Percentiles rank a stretch among this genome's conserved stretches.
Conservation (phyloP, 2,888 invertebrate species). For the Drosophila vallismaia region DNA sequence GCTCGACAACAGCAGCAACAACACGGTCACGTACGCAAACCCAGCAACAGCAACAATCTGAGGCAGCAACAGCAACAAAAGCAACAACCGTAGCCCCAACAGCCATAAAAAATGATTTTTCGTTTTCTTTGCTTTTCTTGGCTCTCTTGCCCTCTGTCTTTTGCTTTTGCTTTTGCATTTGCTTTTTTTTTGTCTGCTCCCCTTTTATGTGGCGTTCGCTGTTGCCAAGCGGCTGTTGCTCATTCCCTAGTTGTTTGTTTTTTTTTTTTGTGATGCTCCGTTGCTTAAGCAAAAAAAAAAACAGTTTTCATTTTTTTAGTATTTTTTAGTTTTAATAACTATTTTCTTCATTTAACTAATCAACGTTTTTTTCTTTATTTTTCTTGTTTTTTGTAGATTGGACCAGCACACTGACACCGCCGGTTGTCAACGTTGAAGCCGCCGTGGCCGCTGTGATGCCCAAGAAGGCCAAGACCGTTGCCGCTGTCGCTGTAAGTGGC, state of each 20-base stretch:
- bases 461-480: slow-evolving; percentile 53
- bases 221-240: slow-evolving; percentile 69
- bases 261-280: slow-evolving; percentile 4
- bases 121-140: slow-evolving; percentile 16
- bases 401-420: slow-evolving; percentile 76
- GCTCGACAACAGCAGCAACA: slow-evolving; percentile 31
- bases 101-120: slow-evolving; percentile 47
- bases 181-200: slow-evolving; percentile 38
- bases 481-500: slow-evolving; percentile 22
- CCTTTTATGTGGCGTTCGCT: slow-evolving; percentile 64
- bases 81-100: slow-evolving; percentile 23
- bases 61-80: slow-evolving; percentile 7
- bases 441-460: slow-evolving; percentile 36
- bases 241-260: slow-evolving; percentile 40
- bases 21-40: slow-evolving; percentile 67
- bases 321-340: background rate
- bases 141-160: slow-evolving; percentile 44
- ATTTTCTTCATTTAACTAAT: slow-evolving; percentile 43
- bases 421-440: slow-evolving; percentile 43
- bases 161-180: background rate
- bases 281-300: background rate
- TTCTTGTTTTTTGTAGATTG: slow-evolving; percentile 70
- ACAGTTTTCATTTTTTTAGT: background rate
- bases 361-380: slow-evolving; percentile 37
- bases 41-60: slow-evolving; percentile 27